Conservation (phyloP, 2,797 vertebrate species). For the Ctenopoma multispine region DNA sequence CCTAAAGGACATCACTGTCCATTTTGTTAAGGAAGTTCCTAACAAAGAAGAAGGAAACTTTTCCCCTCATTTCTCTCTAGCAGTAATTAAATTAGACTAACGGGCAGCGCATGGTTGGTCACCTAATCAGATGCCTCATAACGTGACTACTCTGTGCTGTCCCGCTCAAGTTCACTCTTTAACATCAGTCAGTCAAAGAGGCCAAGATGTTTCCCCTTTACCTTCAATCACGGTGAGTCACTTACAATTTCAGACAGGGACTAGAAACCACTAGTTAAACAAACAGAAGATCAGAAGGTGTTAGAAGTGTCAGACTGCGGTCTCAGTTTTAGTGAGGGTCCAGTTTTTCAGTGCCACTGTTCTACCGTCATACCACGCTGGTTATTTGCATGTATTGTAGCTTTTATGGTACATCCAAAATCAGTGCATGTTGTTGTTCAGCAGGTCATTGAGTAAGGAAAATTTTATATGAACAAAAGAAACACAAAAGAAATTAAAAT, state of each 20-base stretch:
- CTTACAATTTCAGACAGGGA: slow-evolving; percentile 33
- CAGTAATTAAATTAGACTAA: slow-evolving; percentile 84
- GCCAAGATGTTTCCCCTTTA: slow-evolving; percentile 85
- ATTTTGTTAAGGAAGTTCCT: slow-evolving; percentile 47
- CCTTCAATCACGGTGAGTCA: slow-evolving; percentile 84
- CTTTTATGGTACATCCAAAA: neutral
- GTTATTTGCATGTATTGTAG: neutral
- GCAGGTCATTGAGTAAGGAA: too few species aligned
- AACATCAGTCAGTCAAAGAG: slow-evolving; percentile 60
- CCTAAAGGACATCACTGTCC: slow-evolving; percentile 35
- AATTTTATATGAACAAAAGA: too few species aligned
- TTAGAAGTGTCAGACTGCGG: neutral
- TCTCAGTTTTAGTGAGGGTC: slow-evolving; percentile 9
- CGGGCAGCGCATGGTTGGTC: slow-evolving; percentile 81
- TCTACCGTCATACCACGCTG: neutral
- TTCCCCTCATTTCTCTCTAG: slow-evolving; percentile 62
- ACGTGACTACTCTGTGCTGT: slow-evolving; percentile 72
- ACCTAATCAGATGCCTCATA: slow-evolving; percentile 83
- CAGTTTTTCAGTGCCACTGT: neutral
- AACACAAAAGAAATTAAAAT: neutral
- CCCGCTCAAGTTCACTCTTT: slow-evolving; percentile 55
- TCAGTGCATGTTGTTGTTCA: neutral
- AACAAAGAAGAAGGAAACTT: slow-evolving; percentile 46
- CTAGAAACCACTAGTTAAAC: neutral
- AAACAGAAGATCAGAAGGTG: neutral